Conservation (phyloP, 2,888 invertebrate genomes). For the Drosophila nr. medialis region DNA sequence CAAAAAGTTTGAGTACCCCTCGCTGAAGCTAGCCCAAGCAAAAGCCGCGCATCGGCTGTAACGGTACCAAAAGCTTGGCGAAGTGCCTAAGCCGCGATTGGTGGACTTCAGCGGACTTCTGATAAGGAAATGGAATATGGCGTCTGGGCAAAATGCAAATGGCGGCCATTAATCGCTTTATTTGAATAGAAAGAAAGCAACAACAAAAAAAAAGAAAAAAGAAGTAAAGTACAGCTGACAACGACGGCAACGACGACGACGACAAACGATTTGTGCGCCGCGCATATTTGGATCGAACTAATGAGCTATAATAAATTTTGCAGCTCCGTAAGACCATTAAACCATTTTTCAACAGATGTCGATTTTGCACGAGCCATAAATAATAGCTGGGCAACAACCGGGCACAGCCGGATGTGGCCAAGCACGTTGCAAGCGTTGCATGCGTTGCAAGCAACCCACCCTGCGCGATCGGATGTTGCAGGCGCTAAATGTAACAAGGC, state of each 20-base stretch:
- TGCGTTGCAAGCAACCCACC: constrained; percentile 48
- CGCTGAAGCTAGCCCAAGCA: neutral
- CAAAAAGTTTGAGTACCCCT: neutral
- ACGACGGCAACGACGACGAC: neutral
- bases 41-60: constrained; percentile 5
- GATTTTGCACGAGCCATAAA: constrained; percentile 80
- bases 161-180: constrained; percentile 20
- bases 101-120: neutral
- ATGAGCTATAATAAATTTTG: constrained; percentile 76
- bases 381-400: constrained; percentile 49
- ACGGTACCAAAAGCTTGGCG: constrained; percentile 22
- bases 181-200: neutral
- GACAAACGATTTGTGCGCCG: constrained; percentile 16
- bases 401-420: constrained; percentile 65
- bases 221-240: constrained; percentile 37
- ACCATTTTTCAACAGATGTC: constrained; percentile 75
- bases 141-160: neutral
- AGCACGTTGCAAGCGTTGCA: constrained; percentile 53
- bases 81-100: constrained; percentile 8
- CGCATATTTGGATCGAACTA: constrained; percentile 65
- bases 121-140: neutral
- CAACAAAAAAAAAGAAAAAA: neutral
- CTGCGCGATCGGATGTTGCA: constrained; percentile 51
- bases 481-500: constrained; percentile 42
- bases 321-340: constrained; percentile 61